phyloP scores from a whole-genome alignment of 2,113 vertebrate species.

The Struthidea cinerea region DNA sequence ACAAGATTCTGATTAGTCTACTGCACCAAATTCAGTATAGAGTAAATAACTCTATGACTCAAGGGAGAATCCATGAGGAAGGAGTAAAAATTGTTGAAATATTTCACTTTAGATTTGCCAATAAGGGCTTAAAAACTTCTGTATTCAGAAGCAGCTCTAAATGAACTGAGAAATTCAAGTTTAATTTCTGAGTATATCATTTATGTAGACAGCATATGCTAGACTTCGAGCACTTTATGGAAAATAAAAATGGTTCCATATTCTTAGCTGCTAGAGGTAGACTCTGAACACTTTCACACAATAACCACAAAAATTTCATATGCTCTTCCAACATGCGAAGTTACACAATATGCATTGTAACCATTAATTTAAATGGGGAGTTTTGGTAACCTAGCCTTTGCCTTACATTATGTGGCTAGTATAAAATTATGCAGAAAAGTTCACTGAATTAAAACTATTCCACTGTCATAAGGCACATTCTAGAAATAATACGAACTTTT shows the following conservation, averaged over 20 bases:
- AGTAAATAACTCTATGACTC: neutral
- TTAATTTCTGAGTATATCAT: neutral
- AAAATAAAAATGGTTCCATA: neutral
- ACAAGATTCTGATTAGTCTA: slow-evolving; percentile 14
- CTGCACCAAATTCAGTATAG: neutral
- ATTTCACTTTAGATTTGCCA: neutral
- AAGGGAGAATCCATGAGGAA: neutral
- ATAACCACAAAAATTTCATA: neutral
- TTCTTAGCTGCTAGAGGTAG: neutral
- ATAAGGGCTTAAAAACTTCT: neutral
- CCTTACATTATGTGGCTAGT: neutral
- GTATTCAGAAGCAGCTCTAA: neutral
- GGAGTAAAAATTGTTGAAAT: neutral
- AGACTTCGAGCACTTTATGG: neutral
- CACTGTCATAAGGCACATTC: neutral
- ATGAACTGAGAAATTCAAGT: neutral
- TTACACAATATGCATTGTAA: neutral
- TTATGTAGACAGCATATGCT: neutral
- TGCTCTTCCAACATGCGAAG: neutral
- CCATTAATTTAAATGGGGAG: neutral
- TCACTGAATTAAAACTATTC: neutral
- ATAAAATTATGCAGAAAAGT: neutral
- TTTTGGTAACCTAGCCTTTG: neutral
- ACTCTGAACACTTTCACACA: neutral
- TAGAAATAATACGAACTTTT: neutral